These are phyloP conservation scores for Acanthosoma haemorrhoidale DNA, from an alignment of 2,888 invertebrate genomes.

Conservation along the genomic window DNA sequence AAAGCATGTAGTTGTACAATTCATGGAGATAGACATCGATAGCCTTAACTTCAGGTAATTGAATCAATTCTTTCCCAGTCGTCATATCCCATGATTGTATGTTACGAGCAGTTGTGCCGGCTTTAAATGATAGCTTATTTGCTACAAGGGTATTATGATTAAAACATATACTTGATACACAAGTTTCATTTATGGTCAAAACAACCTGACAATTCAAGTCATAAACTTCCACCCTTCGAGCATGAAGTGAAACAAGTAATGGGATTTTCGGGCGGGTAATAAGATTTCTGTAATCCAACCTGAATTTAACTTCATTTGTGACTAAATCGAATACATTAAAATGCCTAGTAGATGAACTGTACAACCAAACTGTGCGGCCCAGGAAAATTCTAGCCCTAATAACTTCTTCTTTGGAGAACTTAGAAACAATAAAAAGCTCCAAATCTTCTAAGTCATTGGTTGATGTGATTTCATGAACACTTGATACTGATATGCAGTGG, in stretches of 20 bases:
- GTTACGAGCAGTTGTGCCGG: conserved; percentile 6
- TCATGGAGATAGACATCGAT: conserved; percentile 18
- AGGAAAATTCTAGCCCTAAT: background rate
- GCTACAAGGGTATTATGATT: conserved; percentile 17
- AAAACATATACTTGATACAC: conserved; percentile 19
- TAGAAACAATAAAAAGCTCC: background rate
- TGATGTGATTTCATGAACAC: background rate
- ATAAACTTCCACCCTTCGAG: conserved; percentile 2
- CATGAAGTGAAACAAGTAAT: conserved; percentile 17
- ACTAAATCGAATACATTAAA: conserved; percentile 12
- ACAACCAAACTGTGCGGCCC: conserved; percentile 17
- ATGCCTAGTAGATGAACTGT: background rate
- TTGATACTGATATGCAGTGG: background rate
- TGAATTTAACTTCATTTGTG: background rate
- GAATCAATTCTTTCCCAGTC: conserved; percentile 8
- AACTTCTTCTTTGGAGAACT: conserved; percentile 1
- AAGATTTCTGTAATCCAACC: conserved; percentile 14
- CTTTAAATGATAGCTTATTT: conserved; percentile 15
- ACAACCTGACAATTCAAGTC: conserved; percentile 15
- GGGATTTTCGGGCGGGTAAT: conserved; percentile 12
- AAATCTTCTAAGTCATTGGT: conserved; percentile 1
- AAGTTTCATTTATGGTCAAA: conserved; percentile 16
- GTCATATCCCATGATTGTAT: conserved; percentile 23
- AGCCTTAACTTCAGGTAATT: conserved; percentile 1
- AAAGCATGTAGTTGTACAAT: conserved; percentile 3